Conservation (phyloP, 1,140 invertebrate species). For the Hermatobates lingyangjiaoensis region DNA sequence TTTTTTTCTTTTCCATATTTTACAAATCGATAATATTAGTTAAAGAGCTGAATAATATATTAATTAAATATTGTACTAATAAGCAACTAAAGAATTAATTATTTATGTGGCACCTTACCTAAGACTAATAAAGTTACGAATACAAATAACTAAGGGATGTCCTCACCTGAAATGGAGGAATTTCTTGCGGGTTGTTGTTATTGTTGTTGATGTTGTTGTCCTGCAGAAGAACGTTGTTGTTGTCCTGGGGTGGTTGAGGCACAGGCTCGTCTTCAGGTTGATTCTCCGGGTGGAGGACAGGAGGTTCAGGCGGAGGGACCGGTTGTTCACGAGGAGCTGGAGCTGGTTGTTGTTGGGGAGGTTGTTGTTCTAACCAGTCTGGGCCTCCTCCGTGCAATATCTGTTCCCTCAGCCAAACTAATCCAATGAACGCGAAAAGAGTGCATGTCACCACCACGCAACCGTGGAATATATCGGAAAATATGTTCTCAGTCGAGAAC, state of each 20-base stretch:
- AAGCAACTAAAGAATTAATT: too few relatives aligned
- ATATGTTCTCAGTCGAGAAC: conserved; percentile 79
- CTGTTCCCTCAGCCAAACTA: conserved; percentile 95
- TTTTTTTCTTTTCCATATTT: too few relatives aligned
- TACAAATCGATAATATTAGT: too few relatives aligned
- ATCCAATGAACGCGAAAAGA: conserved; percentile 85
- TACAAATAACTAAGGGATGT: too few relatives aligned
- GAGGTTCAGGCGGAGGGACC: too few relatives aligned
- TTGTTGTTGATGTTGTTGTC: conserved; percentile 3
- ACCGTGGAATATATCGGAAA: conserved; percentile 85
- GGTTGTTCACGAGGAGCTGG: conserved; percentile 13
- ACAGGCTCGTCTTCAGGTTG: neutral
- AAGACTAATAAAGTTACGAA: too few relatives aligned
- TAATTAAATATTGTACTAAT: too few relatives aligned
- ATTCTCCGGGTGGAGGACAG: too few relatives aligned
- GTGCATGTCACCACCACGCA: conserved; percentile 94
- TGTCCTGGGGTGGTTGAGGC: neutral
- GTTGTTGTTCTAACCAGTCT: conserved; percentile 60
- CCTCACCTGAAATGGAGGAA: too few relatives aligned
- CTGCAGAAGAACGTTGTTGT: neutral
- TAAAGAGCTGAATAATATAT: too few relatives aligned
- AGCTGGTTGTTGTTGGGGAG: conserved; percentile 7
- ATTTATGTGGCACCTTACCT: too few relatives aligned
- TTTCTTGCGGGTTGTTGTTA: conserved; percentile 29
- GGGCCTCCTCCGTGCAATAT: conserved; percentile 92